Evolutionary conservation across 2,113 vertebrate species (phyloP).

Genomic region (Pomatorhinus ruficollis): DNA sequence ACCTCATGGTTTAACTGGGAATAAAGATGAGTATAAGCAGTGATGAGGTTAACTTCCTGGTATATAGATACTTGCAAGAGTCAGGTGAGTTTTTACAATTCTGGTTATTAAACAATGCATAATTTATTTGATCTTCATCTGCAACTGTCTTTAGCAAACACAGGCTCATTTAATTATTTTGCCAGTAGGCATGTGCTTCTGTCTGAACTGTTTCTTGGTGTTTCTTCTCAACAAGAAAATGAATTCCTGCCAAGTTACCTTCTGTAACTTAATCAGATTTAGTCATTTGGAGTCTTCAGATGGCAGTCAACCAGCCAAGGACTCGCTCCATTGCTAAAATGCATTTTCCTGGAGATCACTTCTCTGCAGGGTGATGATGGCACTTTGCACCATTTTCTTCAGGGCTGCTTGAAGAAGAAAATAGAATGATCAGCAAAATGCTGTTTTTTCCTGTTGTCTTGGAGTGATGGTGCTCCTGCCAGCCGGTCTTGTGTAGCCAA

Average conservation of each 20-base stretch:
- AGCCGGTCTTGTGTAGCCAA: accelerated
- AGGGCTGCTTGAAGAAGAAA: neutral
- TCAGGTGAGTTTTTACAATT: conserved; percentile 87
- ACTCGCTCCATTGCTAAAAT: neutral
- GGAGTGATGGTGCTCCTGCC: neutral
- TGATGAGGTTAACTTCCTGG: conserved; percentile 99
- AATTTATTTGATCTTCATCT: conserved; percentile 39
- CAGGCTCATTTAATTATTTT: conserved; percentile 59
- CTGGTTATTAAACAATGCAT: conserved; percentile 54
- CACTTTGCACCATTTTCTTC: neutral
- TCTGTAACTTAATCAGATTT: conserved; percentile 46
- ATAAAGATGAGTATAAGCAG: conserved; percentile 99
- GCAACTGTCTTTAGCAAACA: conserved; percentile 55
- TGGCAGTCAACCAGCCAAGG: conserved; percentile 24
- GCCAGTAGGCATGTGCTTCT: conserved; percentile 25
- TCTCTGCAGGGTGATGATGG: neutral
- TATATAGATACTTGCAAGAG: conserved; percentile 99
- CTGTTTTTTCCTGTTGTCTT: neutral
- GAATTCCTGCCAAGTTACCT: conserved; percentile 51
- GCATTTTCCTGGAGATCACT: neutral
- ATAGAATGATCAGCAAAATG: neutral
- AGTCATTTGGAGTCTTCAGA: conserved; percentile 28
- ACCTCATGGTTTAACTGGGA: conserved; percentile 99
- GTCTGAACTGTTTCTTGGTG: conserved; percentile 24
- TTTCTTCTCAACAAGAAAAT: conserved; percentile 29